Evolutionary conservation across 2,888 invertebrate species (phyloP).

Genomic region (Nemotelus nigrinus): DNA sequence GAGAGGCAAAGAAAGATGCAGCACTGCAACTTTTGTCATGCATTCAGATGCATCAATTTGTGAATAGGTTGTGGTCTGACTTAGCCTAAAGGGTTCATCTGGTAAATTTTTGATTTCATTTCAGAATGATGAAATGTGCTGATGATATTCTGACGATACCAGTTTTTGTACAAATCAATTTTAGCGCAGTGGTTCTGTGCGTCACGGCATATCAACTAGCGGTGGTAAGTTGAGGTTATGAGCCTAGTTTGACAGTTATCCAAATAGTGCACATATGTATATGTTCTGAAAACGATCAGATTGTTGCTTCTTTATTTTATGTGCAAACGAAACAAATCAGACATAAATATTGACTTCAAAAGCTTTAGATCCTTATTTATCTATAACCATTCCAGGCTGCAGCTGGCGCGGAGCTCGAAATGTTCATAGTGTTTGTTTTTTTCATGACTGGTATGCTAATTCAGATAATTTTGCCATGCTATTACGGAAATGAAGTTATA

Average conservation of each 20-base stretch:
- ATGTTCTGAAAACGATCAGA: no score
- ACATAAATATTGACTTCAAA: no score
- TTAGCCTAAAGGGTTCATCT: not conserved
- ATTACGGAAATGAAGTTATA: slow-evolving; percentile 59
- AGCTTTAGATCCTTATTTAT: no score
- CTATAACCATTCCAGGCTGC: slow-evolving; percentile 12
- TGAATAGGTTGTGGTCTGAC: not conserved
- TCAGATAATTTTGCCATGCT: slow-evolving; percentile 60
- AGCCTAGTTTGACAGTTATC: no score
- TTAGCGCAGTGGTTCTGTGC: not conserved
- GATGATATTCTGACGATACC: not conserved
- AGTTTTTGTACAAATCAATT: not conserved
- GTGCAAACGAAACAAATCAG: no score
- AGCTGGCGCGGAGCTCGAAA: not conserved
- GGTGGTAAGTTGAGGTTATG: not conserved
- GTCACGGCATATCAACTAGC: not conserved
- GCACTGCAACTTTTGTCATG: not conserved
- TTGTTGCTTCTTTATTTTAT: no score
- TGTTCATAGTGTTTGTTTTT: slow-evolving; percentile 20
- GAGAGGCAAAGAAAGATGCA: not conserved
- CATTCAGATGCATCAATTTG: slow-evolving; percentile 28
- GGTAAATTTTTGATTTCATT: not conserved
- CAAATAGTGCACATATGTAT: no score
- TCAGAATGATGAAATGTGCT: not conserved
- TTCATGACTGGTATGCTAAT: slow-evolving; percentile 54